Evolutionary conservation across 2,113 vertebrate species (phyloP).

Genomic region (Tursiops truncatus): DNA sequence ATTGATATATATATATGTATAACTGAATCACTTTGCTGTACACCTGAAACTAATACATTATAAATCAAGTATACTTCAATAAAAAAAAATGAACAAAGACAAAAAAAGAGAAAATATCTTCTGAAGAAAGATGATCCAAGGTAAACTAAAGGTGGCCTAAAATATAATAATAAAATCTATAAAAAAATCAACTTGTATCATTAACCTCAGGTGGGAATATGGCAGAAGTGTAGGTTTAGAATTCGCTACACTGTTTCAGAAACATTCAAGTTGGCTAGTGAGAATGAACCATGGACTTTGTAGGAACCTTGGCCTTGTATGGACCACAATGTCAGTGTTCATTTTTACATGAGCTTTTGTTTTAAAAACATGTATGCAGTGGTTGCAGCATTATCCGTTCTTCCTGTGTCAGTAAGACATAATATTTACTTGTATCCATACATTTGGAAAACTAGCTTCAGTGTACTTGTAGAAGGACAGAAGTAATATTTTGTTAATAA

Average conservation of each 20-base stretch:
- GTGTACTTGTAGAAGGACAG: not conserved
- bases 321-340: not conserved
- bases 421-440: not conserved
- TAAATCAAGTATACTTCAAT: not conserved
- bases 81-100: not conserved
- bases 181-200: not conserved
- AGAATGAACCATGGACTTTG: not conserved
- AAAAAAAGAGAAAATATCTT: not conserved
- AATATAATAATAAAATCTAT: not conserved
- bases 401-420: not conserved
- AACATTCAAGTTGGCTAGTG: not conserved
- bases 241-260: not conserved
- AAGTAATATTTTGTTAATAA: not conserved
- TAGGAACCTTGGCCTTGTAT: not conserved
- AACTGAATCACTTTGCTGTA: not conserved
- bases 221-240: not conserved
- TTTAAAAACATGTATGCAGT: not conserved
- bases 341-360: not conserved
- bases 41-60: not conserved
- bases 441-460: not conserved
- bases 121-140: not conserved
- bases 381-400: not conserved
- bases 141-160: not conserved
- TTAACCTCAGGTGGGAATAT: not conserved
- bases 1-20: not conserved